Evolutionary conservation across 2,797 vertebrate genomes (phyloP).

Genomic region (Catharus ustulatus): DNA sequence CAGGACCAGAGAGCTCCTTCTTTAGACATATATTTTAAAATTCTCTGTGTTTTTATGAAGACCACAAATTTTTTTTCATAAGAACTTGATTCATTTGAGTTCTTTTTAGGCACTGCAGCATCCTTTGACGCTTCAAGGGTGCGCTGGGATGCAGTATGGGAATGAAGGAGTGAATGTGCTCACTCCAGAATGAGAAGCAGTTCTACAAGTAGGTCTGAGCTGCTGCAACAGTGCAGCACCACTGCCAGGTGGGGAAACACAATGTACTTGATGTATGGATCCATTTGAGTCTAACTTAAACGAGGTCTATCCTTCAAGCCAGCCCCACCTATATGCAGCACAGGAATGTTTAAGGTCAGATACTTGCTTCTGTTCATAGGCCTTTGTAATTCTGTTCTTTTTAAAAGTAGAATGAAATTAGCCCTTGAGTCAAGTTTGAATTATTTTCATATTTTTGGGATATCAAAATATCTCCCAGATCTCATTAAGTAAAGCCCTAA

Average conservation of each 20-base stretch:
- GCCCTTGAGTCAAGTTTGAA: constrained; percentile 79
- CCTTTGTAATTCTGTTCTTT: constrained; percentile 4
- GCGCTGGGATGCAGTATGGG: background rate
- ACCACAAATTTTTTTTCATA: background rate
- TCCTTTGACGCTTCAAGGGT: background rate
- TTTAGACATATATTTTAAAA: background rate
- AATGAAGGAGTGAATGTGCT: background rate
- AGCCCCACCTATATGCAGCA: background rate
- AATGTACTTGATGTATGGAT: background rate
- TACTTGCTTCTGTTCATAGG: background rate
- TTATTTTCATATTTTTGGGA: constrained; percentile 75
- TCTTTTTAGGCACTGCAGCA: background rate
- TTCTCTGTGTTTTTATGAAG: background rate
- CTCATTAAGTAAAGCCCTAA: constrained; percentile 79
- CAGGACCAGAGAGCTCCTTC: background rate
- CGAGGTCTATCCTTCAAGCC: background rate
- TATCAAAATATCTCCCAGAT: constrained; percentile 78
- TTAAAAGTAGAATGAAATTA: constrained; percentile 77
- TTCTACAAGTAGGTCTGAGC: background rate
- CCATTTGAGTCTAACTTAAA: background rate
- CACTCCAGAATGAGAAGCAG: background rate
- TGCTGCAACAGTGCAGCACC: background rate
- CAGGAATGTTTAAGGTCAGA: background rate
- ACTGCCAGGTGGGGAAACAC: fast-evolving
- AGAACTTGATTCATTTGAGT: background rate